A percentile compares a stretch with the other conserved stretches of the same genome.
phyloP scores from a whole-genome alignment of 2,888 invertebrate species.

The Esperia sulphurella region DNA sequence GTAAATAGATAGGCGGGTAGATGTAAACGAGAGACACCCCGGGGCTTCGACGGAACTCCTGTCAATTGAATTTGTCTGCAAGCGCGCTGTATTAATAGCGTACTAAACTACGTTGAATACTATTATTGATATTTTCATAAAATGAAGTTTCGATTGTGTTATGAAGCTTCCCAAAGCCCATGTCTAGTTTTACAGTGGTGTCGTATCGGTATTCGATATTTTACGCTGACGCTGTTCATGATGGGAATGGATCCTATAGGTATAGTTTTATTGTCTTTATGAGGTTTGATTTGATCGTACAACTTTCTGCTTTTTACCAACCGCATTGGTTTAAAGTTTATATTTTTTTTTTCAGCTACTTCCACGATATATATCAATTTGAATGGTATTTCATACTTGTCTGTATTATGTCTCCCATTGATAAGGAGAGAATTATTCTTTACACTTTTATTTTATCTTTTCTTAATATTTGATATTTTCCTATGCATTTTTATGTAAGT shows the following conservation, averaged over 20 bases:
- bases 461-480: not conserved
- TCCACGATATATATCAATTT: no score
- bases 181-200: slow-evolving; percentile 51
- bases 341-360: no score
- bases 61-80: slow-evolving; percentile 78
- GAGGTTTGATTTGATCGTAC: slow-evolving; percentile 42
- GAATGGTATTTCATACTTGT: no score
- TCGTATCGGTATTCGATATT: slow-evolving; percentile 54
- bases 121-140: slow-evolving; percentile 70
- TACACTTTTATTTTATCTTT: no score
- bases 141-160: slow-evolving; percentile 52
- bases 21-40: slow-evolving; percentile 68
- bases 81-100: slow-evolving; percentile 69
- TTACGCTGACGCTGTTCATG: slow-evolving; percentile 39
- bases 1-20: slow-evolving; percentile 67
- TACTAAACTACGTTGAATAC: slow-evolving; percentile 66
- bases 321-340: no score
- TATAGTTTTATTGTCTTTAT: slow-evolving; percentile 47
- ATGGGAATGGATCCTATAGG: slow-evolving; percentile 32
- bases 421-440: no score
- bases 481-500: no score
- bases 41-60: slow-evolving; percentile 62
- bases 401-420: no score
- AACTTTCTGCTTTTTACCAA: slow-evolving; percentile 36
- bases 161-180: slow-evolving; percentile 38